Conservation (phyloP, 2,888 invertebrate genomes). For the Andrena fulva region DNA sequence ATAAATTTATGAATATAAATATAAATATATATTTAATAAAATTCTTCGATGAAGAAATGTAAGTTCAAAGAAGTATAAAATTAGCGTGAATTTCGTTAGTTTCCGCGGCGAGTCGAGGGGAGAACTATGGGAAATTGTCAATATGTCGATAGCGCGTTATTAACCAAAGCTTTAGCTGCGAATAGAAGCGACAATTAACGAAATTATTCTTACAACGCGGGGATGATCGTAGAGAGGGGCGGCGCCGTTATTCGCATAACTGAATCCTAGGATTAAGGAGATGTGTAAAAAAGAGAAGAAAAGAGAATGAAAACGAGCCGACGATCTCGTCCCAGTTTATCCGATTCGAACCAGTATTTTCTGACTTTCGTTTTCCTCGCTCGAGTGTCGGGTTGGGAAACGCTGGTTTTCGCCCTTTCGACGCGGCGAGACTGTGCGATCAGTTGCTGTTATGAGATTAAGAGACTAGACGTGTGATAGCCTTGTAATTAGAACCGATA, state of each 20-base stretch:
- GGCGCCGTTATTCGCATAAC: constrained; percentile 51
- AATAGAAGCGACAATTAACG: constrained; percentile 53
- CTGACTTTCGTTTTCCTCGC: constrained; percentile 16
- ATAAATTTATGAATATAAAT: constrained; percentile 62
- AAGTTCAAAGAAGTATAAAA: constrained; percentile 57
- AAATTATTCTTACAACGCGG: constrained; percentile 71
- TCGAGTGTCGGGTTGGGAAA: constrained; percentile 9
- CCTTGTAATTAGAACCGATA: neutral
- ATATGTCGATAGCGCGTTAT: constrained; percentile 67
- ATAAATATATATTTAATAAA: constrained; percentile 63
- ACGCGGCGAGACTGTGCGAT: neutral
- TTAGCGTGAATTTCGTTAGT: constrained; percentile 58
- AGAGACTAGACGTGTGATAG: neutral
- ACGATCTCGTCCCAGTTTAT: constrained; percentile 10
- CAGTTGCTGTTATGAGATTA: neutral
- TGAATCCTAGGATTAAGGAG: constrained; percentile 57
- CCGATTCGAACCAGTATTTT: constrained; percentile 18
- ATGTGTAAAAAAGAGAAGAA: constrained; percentile 28
- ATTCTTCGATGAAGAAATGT: constrained; percentile 59
- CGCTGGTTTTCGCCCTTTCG: constrained; percentile 19
- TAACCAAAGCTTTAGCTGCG: constrained; percentile 71
- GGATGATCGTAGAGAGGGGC: constrained; percentile 16
- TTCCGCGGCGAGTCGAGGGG: constrained; percentile 32
- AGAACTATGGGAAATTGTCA: constrained; percentile 57
- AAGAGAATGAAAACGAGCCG: neutral